Evolutionary conservation across 1,140 invertebrate species (phyloP).

Genomic region (Nasonia longicornis): DNA sequence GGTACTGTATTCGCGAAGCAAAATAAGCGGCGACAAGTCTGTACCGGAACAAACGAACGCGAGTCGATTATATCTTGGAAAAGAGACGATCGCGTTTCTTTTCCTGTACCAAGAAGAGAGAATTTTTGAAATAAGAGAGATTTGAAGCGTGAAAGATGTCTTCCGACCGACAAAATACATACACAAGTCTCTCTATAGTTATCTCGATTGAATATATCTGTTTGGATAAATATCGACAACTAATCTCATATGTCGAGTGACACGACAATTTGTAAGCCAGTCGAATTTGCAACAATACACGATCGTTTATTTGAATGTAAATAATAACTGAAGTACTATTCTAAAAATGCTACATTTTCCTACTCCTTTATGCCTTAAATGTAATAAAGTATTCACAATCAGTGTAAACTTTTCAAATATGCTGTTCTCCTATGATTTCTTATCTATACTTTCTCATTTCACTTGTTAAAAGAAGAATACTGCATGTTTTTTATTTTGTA

Average conservation of each 20-base stretch:
- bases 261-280: constrained; percentile 51
- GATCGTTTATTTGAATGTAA: constrained; percentile 64
- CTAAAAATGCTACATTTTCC: constrained; percentile 32
- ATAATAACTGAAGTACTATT: constrained; percentile 39
- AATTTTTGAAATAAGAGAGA: background rate
- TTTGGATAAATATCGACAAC: background rate
- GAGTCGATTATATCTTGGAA: background rate
- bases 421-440: background rate
- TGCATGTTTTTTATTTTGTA: background rate
- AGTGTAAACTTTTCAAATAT: constrained; percentile 27
- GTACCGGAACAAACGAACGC: background rate
- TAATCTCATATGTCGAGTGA: background rate
- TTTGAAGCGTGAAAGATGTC: background rate
- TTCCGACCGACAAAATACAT: constrained; percentile 16
- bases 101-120: background rate
- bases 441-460: background rate
- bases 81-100: background rate
- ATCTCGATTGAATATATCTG: background rate
- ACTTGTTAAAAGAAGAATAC: no score
- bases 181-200: constrained; percentile 6
- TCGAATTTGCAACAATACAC: constrained; percentile 66
- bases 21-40: background rate
- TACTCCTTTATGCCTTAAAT: constrained; percentile 39
- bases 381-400: constrained; percentile 40
- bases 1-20: background rate